Evolutionary conservation across 2,797 vertebrate genomes (phyloP), one percentile per base, ranked within the genome.

Genomic region (Petrocephalus schoutedeni): DNA sequence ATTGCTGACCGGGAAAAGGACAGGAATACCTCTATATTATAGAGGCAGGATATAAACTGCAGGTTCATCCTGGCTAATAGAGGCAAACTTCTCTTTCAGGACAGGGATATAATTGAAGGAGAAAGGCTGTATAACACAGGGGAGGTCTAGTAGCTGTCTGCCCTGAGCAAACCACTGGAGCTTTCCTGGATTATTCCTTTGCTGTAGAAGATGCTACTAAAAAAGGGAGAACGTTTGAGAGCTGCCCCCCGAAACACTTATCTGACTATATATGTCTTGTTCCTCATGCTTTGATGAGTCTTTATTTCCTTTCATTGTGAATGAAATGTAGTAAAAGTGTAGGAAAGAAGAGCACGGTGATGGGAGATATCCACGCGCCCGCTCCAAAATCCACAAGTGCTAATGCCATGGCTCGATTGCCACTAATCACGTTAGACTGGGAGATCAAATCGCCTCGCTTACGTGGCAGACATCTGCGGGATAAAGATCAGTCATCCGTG

Each of bases 221-320:
- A 67, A 41, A 67, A 64, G 23, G 14, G 77, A 56, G 23, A 53
- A 85, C 6, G 61, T 71, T 57, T 58, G 12, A 1, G 67, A 80
- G 23, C 45, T 61, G 59, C 19, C 21, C 49, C 16, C 45, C 67
- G 23, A 88, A 88, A 84, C 80, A 85, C 64, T 84, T 64, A 88
- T 88, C 23, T 83, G n/a, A 61, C 82, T 67, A 64, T 19, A 85
- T 51, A 67, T 53, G 51, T 23, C 80, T 28, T 54, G 58, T 19
- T 45, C 56, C 45, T 88, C 57, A 58, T 9, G 59, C 54, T 53
- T 14, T 45, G 28, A 49, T 51, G 80, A 32, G 82, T 4, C 45
- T 80, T 87, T 87, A 8, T 45, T 51, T 84, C 21, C 80, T 54
- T 51, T 54, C n/a, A 84, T 84, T 80, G 19, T 21, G 19, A 85